Conservation (phyloP, 2,797 vertebrate species). For the Onychomys torridus region DNA sequence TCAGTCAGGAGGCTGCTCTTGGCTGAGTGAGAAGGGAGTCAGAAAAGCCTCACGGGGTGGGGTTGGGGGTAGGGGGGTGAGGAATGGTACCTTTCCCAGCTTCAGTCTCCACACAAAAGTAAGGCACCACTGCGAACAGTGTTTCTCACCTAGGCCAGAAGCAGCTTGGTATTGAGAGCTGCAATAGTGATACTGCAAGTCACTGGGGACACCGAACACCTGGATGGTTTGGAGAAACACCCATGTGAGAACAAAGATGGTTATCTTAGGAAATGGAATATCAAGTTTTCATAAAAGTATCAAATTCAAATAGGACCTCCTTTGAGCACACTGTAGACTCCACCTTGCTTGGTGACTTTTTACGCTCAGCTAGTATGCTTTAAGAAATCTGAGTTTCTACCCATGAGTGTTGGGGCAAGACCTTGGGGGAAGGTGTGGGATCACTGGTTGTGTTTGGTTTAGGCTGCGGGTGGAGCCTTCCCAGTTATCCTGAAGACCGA, state of each 20-base stretch:
- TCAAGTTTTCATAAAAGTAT: not conserved
- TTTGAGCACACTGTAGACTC: not conserved
- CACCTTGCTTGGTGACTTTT: not conserved
- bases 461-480: not conserved
- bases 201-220: not conserved
- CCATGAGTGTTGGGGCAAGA: not conserved
- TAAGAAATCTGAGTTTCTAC: not conserved
- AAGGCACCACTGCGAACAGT: not conserved
- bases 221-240: not conserved
- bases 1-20: not conserved
- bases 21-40: constrained; percentile 9
- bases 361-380: not conserved
- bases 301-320: not conserved
- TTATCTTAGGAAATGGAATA: not conserved
- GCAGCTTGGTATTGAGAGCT: not conserved
- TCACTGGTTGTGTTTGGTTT: not conserved
- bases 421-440: not conserved
- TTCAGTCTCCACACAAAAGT: not conserved
- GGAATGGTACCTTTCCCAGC: not conserved
- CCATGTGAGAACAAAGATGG: constrained; percentile 26
- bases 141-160: not conserved
- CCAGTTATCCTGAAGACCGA: not conserved
- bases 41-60: not conserved
- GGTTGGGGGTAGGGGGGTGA: too few species aligned
- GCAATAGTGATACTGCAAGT: not conserved